A percentile compares a stretch with the other conserved stretches of the same genome.
Evolutionary conservation across 2,888 invertebrate species (phyloP).

Genomic region (Hypselothyrea guttata): DNA sequence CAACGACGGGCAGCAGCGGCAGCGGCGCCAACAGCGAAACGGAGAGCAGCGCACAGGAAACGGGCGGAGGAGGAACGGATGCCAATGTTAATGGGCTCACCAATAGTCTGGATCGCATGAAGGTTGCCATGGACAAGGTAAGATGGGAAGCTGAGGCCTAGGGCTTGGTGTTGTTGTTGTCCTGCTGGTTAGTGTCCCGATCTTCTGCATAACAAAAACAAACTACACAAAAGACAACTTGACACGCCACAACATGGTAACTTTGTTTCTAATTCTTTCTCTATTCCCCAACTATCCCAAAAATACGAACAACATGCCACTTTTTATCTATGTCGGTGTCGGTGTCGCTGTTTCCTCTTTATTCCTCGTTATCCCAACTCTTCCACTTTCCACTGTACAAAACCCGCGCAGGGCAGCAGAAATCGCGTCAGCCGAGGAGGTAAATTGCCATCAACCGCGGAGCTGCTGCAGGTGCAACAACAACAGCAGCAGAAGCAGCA

Average conservation of each 20-base stretch:
- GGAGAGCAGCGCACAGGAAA: constrained; percentile 62
- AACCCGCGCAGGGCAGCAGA: constrained; percentile 63
- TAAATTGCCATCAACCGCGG: constrained; percentile 55
- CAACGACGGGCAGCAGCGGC: constrained; percentile 19
- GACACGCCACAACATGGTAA: constrained; percentile 43
- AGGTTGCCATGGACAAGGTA: constrained; percentile 79
- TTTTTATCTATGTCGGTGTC: constrained; percentile 38
- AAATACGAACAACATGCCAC: constrained; percentile 1
- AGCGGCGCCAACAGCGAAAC: constrained; percentile 54
- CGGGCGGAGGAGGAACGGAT: constrained; percentile 56
- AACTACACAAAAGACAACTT: constrained; percentile 12
- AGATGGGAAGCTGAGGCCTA: constrained; percentile 23
- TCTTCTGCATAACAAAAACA: constrained; percentile 24
- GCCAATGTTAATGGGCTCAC: constrained; percentile 75
- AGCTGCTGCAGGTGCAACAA: constrained; percentile 42
- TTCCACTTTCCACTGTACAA: too few relatives aligned
- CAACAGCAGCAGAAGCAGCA: constrained; percentile 29
- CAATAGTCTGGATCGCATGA: constrained; percentile 76
- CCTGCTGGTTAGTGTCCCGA: constrained; percentile 24
- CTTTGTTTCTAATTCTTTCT: constrained; percentile 56
- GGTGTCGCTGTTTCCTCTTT: constrained; percentile 51
- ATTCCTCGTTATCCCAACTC: constrained; percentile 36
- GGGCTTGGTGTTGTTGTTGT: constrained; percentile 14
- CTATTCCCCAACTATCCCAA: constrained; percentile 47
- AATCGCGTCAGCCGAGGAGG: constrained; percentile 64